Base-by-base conservation (phyloP, 2,797 vertebrate genomes). In the Pangasius sanitwongsei region DNA sequence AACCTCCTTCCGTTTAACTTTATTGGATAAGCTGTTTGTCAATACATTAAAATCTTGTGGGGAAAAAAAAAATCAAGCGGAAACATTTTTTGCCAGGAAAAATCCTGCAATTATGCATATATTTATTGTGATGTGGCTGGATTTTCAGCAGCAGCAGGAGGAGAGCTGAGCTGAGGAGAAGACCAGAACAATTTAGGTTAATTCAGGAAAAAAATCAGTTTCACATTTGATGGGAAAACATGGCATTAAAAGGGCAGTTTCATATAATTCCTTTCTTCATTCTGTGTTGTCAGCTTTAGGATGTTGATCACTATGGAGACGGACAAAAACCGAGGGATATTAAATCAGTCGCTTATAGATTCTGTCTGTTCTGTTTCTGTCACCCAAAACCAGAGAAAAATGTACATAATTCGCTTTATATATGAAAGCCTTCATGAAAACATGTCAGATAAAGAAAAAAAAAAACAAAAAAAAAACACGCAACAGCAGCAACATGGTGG, bases 21-120 rank as follows among this genome's bases (percentile, higher is more conserved):
- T 85, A 70, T 85, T 85, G 83, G 65, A 85, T 85, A 85, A 85
- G 70, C 83, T 67, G 41, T 85, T 37, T 70, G 15, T 83, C 48
- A 50, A 15, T 70, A 85, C 83, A 55, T 70, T 85, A 85, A 70
- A 85, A 70, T 85, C 48, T 70, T 55, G 48, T 28, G n/a, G 25
- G 7, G 0, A 4, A 25, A 82, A 41, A 65, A 65, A 63, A 83
- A 83, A 48, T 25, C 37, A 61, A 82, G 55, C 55, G 11, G n/a
- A 80, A 80, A 57, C 53, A 55, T n/a, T 80, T 55, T 80, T 55
- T 37, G 55, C 20, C 31, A n/a, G 59, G 57, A 48, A 48, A 65
- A 48, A 83, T 83, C 82, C 82, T 67, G 61, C 41, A 83, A 6
- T 50, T 69, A 84, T 84, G 63, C 63, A 84, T 84, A 67, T 84